Conservation (phyloP, 2,888 invertebrate genomes). For the Acanthosoma haemorrhoidale region DNA sequence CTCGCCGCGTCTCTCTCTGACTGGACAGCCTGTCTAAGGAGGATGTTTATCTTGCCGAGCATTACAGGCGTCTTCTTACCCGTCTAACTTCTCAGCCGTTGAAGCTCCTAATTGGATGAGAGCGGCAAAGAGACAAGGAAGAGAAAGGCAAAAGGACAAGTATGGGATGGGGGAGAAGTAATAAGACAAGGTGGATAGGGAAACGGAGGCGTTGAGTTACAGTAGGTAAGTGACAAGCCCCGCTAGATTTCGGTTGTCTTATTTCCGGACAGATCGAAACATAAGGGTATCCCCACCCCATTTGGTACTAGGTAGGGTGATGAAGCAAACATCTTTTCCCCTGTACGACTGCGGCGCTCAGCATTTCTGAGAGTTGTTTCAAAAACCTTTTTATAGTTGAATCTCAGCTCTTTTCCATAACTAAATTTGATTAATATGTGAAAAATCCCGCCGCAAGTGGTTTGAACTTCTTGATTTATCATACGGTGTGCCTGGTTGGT, state of each 20-base stretch:
- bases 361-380: too few relatives aligned
- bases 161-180: neutral
- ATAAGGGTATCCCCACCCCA: neutral
- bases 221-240: neutral
- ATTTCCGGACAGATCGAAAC: neutral
- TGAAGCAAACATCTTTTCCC: neutral
- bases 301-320: too few relatives aligned
- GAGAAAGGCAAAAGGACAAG: neutral
- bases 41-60: neutral
- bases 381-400: too few relatives aligned
- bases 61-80: constrained; percentile 8
- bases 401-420: too few relatives aligned
- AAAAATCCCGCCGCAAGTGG: too few relatives aligned
- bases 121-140: neutral
- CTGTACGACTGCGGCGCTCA: too few relatives aligned
- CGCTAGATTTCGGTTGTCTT: neutral
- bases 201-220: neutral
- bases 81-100: neutral
- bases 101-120: constrained; percentile 4
- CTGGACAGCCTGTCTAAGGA: neutral
- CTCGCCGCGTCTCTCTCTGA: too few relatives aligned
- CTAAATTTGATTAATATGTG: too few relatives aligned
- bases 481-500: too few relatives aligned
- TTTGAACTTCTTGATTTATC: too few relatives aligned
- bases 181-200: neutral